phyloP scores from a whole-genome alignment of 2,797 vertebrate genomes.

The Podarcis siculus region DNA sequence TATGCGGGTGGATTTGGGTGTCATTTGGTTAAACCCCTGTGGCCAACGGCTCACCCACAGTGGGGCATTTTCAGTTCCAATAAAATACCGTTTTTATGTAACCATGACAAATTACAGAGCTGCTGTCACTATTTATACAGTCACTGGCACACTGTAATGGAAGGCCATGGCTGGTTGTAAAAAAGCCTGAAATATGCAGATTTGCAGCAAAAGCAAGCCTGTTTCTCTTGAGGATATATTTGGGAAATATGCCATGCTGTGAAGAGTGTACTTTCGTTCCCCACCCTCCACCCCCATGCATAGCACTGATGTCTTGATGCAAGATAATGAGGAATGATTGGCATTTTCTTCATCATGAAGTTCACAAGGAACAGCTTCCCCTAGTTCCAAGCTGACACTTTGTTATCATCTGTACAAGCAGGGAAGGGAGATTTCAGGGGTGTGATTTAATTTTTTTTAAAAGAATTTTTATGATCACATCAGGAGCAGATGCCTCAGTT shows the following conservation, averaged over 20 bases:
- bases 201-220: conserved; percentile 13
- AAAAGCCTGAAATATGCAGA: conserved; percentile 5
- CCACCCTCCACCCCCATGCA: not conserved
- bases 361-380: conserved; percentile 17
- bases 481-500: conserved; percentile 28
- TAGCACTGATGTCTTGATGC: not conserved
- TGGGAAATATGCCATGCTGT: not conserved
- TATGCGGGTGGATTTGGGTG: not conserved
- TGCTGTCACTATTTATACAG: not conserved
- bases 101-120: not conserved
- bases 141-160: not conserved
- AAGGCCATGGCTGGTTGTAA: not conserved
- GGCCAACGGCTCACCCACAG: not conserved
- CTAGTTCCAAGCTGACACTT: not conserved
- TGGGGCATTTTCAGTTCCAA: not conserved
- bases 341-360: conserved; percentile 49
- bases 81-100: not conserved
- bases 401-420: conserved; percentile 5
- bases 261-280: not conserved
- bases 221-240: conserved; percentile 2
- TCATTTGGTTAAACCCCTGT: not conserved
- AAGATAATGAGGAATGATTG: not conserved
- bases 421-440: conserved; percentile 1
- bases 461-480: conserved; percentile 2
- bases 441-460: conserved; percentile 9